Evolutionary conservation across 2,113 vertebrate genomes (phyloP).

Genomic region (Carassius gibelio): DNA sequence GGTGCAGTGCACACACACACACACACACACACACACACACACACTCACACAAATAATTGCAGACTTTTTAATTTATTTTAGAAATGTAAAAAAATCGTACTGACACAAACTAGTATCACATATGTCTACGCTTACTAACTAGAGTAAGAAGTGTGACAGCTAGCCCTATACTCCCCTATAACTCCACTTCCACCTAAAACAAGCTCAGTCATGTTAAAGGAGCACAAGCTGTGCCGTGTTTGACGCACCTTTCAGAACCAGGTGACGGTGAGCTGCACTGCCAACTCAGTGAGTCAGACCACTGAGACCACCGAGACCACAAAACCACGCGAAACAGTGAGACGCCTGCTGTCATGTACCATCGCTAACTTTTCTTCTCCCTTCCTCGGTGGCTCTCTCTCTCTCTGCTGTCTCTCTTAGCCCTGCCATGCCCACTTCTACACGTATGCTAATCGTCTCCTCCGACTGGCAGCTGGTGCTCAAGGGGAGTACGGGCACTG

Average conservation of each 20-base stretch:
- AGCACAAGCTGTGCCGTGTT: background rate
- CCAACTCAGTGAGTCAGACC: constrained; percentile 6
- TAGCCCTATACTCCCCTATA: background rate
- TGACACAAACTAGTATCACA: background rate
- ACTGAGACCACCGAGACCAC: background rate
- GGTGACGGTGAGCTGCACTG: background rate
- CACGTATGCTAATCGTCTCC: constrained; percentile 59
- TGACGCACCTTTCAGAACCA: constrained; percentile 1
- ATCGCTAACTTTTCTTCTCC: background rate
- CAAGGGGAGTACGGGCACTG: constrained; percentile 34
- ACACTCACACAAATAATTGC: background rate
- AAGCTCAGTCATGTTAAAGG: constrained; percentile 1
- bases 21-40: too few relatives aligned
- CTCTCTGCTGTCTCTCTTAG: background rate
- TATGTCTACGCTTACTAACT: background rate
- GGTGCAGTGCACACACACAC: too few relatives aligned
- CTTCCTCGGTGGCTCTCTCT: background rate
- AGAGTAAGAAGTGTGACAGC: constrained; percentile 1
- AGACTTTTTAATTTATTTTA: background rate
- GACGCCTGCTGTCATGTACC: constrained; percentile 16
- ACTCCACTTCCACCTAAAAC: background rate
- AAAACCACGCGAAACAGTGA: background rate
- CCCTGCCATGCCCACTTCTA: constrained; percentile 43
- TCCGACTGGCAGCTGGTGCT: constrained; percentile 56
- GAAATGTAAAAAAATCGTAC: background rate